These are phyloP conservation scores for Formica selysi DNA, from an alignment of 1,140 invertebrate species.

Conservation along the genomic window DNA sequence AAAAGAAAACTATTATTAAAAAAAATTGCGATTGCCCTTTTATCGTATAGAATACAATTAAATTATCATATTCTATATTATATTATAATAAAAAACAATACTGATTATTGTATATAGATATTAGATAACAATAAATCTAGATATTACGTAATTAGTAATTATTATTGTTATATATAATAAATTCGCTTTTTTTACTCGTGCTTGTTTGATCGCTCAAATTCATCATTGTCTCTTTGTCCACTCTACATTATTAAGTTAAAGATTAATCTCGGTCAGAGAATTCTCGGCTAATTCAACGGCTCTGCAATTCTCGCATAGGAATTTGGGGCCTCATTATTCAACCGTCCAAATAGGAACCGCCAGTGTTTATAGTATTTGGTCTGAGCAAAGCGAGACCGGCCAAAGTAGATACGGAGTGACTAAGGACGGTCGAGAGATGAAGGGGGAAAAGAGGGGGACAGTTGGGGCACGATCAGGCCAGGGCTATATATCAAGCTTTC, in stretches of 20 bases:
- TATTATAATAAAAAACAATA: no score
- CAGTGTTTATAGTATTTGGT: constrained; percentile 22
- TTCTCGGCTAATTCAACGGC: neutral
- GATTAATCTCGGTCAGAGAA: neutral
- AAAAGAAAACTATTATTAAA: no score
- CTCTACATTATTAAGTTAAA: neutral
- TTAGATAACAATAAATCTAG: no score
- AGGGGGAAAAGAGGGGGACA: neutral
- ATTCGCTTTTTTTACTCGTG: no score
- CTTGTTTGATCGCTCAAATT: neutral
- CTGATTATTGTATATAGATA: no score
- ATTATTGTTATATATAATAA: no score
- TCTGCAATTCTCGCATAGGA: neutral
- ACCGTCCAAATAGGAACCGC: constrained; percentile 17
- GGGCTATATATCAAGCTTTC: constrained; percentile 1
- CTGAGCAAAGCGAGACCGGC: neutral
- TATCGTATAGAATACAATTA: no score
- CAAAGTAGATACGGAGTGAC: constrained; percentile 18
- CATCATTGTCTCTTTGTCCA: neutral
- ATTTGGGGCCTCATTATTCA: constrained; percentile 23
- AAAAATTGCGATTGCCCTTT: no score
- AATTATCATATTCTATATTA: no score
- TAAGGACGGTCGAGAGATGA: neutral
- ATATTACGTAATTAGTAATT: no score
- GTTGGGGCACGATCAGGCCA: neutral